Evolutionary conservation across 92 coral and sea anemone genomes (phyloP).

Genomic region (Heteractis magnifica): DNA sequence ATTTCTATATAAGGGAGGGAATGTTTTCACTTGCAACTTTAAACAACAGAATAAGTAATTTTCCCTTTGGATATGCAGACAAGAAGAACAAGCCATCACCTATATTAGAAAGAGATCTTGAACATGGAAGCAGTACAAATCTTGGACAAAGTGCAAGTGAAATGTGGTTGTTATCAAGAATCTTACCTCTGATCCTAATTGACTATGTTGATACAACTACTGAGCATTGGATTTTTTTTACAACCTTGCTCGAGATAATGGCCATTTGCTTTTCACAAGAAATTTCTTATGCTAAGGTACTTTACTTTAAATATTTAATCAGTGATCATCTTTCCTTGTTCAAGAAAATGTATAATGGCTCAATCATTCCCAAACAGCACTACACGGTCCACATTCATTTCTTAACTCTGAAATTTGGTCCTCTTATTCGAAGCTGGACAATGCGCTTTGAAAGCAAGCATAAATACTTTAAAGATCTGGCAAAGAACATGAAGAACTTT

Average conservation of each 20-base stretch:
- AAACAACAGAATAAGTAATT: slow-evolving; percentile 30
- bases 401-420: slow-evolving; percentile 35
- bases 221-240: slow-evolving; percentile 18
- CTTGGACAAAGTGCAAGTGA: slow-evolving; percentile 39
- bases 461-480: slow-evolving; percentile 28
- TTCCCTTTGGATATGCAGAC: slow-evolving; percentile 42
- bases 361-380: slow-evolving; percentile 41
- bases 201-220: slow-evolving; percentile 3
- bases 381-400: slow-evolving; percentile 31
- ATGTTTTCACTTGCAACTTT: slow-evolving; percentile 11
- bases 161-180: slow-evolving; percentile 35
- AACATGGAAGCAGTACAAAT: slow-evolving; percentile 21
- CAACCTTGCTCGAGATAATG: slow-evolving; percentile 16
- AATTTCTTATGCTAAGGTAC: not conserved
- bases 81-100: slow-evolving; percentile 32
- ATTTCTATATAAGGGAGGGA: slow-evolving; percentile 5
- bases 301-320: not conserved
- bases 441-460: slow-evolving; percentile 45
- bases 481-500: slow-evolving; percentile 35
- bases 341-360: slow-evolving; percentile 7
- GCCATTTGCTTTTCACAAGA: slow-evolving; percentile 10
- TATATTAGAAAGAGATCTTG: slow-evolving; percentile 37
- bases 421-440: slow-evolving; percentile 38
- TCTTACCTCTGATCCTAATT: slow-evolving; percentile 14
- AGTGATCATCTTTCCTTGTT: slow-evolving; percentile 31